A percentile compares a stretch with the other conserved stretches of the same genome.
phyloP scores from a whole-genome alignment of 1,140 invertebrate genomes.

The Trichonephila inaurata region DNA sequence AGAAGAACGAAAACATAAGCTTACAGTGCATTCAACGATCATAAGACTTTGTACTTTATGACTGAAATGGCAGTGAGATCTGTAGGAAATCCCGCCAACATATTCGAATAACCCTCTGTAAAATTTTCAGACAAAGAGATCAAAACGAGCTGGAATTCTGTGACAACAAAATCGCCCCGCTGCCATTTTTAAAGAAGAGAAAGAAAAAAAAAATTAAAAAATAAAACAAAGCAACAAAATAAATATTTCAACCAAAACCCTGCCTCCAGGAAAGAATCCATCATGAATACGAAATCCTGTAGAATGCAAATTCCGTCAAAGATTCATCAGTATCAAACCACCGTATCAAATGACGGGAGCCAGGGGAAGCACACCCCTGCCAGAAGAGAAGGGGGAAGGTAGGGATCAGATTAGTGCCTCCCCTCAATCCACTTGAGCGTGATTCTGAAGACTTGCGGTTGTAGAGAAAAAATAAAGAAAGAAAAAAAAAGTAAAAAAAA shows the following conservation, averaged over 20 bases:
- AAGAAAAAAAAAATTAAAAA: neutral
- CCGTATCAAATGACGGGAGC: slow-evolving; percentile 8
- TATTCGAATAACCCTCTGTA: no score
- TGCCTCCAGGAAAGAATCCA: neutral
- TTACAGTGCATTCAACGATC: no score
- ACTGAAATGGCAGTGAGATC: no score
- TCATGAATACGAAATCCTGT: slow-evolving; percentile 15
- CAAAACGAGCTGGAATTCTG: no score
- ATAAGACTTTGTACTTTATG: no score
- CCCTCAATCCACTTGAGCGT: neutral
- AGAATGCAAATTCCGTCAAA: slow-evolving; percentile 39
- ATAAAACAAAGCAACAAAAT: neutral
- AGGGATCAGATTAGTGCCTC: slow-evolving; percentile 5
- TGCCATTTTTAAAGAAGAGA: neutral
- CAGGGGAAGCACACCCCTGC: neutral
- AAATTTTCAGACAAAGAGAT: no score
- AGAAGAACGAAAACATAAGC: no score
- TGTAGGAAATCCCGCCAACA: no score
- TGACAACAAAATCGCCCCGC: neutral
- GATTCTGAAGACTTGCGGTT: neutral
- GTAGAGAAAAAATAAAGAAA: neutral
- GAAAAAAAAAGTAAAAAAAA: neutral
- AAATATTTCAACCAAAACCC: neutral
- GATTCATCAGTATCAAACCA: neutral
- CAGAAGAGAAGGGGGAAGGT: neutral